Percentiles rank a stretch among this genome's conserved stretches.
phyloP scores from a whole-genome alignment of 2,113 vertebrate genomes.

The Ictidomys tridecemlineatus region DNA sequence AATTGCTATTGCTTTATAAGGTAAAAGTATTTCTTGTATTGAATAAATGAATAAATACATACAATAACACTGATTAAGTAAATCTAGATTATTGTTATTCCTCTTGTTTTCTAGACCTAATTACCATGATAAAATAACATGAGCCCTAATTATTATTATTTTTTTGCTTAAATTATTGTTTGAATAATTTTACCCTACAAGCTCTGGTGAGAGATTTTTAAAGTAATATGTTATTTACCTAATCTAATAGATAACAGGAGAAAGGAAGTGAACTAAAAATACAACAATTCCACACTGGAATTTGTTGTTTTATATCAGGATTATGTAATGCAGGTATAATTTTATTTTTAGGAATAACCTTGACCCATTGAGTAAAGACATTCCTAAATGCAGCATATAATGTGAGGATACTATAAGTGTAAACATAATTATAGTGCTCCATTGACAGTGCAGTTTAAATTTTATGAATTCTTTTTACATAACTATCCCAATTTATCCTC shows the following conservation, averaged over 20 bases:
- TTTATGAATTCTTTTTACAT: neutral
- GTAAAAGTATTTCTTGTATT: neutral
- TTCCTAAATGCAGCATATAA: neutral
- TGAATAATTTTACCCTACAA: neutral
- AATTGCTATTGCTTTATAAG: neutral
- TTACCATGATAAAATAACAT: slow-evolving; percentile 34
- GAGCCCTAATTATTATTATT: neutral
- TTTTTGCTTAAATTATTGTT: neutral
- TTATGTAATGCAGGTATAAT: neutral
- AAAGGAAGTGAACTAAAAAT: slow-evolving; percentile 23
- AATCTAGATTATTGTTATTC: neutral
- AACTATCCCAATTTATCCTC: neutral
- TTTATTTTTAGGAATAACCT: neutral
- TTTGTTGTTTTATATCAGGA: neutral
- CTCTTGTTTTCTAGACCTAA: neutral
- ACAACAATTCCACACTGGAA: neutral
- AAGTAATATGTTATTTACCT: slow-evolving; percentile 11
- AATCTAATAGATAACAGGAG: neutral
- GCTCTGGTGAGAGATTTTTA: neutral
- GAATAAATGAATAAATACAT: neutral
- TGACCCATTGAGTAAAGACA: neutral
- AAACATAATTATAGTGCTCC: neutral
- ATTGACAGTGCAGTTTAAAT: neutral
- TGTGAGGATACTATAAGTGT: neutral
- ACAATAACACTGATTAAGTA: neutral